A percentile compares a stretch with the other conserved stretches of the same genome.
Conservation (phyloP, 30 jellyfish, hydroid and myxozoan species). For the Aurelia coerulea region DNA sequence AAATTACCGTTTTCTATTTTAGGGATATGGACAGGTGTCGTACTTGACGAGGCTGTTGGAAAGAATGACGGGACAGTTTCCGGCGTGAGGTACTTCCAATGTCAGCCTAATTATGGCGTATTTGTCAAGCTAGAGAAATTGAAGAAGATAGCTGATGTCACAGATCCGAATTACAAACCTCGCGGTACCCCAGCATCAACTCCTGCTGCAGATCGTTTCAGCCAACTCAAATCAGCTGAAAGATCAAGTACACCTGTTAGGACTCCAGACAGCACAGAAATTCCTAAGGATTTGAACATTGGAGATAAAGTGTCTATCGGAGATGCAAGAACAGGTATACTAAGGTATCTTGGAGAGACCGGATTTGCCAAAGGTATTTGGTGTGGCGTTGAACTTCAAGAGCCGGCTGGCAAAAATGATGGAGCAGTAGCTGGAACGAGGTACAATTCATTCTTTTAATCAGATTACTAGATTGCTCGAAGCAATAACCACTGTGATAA, state of each 20-base stretch:
- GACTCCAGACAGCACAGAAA: slow-evolving; percentile 60
- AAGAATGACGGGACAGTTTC: slow-evolving; percentile 98
- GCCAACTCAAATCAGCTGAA: slow-evolving; percentile 16
- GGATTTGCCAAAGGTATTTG: slow-evolving; percentile 98
- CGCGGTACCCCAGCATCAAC: slow-evolving; percentile 42
- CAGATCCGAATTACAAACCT: slow-evolving; percentile 56
- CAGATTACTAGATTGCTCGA: neutral
- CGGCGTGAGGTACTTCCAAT: slow-evolving; percentile 92
- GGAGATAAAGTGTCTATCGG: slow-evolving; percentile 86
- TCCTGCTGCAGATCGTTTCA: slow-evolving; percentile 40
- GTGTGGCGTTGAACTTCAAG: slow-evolving; percentile 98
- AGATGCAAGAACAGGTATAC: slow-evolving; percentile 76
- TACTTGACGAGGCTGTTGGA: slow-evolving; percentile 92
- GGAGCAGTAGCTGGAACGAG: slow-evolving; percentile 99
- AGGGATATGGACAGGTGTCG: slow-evolving; percentile 98
- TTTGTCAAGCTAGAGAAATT: slow-evolving; percentile 92
- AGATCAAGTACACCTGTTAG: slow-evolving; percentile 59
- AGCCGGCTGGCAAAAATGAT: slow-evolving; percentile 94
- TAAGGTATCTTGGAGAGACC: slow-evolving; percentile 88
- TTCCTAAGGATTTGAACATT: slow-evolving; percentile 70
- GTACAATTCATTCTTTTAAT: slow-evolving; percentile 24
- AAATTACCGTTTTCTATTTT: neutral
- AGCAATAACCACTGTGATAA: too few relatives aligned
- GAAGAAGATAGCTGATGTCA: slow-evolving; percentile 61
- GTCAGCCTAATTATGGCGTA: slow-evolving; percentile 93